Conservation (phyloP, 2,113 vertebrate species). For the Phainopepla nitens region DNA sequence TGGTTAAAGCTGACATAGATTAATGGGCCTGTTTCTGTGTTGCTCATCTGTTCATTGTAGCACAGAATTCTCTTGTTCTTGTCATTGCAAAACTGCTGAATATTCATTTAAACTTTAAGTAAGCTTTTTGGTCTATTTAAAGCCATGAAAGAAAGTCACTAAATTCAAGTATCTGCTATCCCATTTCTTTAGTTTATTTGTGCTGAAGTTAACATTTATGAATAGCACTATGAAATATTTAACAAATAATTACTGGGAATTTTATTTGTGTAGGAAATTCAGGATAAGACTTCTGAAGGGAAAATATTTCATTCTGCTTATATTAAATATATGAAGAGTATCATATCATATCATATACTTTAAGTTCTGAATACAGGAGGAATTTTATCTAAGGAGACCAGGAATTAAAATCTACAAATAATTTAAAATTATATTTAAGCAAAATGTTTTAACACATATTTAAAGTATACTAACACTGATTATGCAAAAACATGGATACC, state of each 20-base stretch:
- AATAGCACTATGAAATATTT: background rate
- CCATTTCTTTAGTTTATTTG: background rate
- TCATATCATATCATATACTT: background rate
- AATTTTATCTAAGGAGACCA: background rate
- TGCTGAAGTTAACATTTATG: background rate
- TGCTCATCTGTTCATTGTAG: background rate
- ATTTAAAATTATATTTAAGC: background rate
- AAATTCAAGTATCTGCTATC: background rate
- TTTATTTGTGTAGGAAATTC: background rate
- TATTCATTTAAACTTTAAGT: background rate
- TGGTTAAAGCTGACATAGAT: conserved; percentile 5
- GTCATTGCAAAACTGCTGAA: background rate
- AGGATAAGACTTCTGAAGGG: background rate
- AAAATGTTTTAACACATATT: background rate
- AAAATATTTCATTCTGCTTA: background rate
- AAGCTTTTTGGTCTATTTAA: background rate
- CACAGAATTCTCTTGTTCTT: background rate
- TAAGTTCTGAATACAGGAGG: background rate
- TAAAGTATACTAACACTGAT: background rate
- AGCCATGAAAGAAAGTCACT: background rate
- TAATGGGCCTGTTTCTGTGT: background rate
- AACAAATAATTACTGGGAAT: background rate
- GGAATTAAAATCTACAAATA: background rate
- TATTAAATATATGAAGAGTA: background rate
- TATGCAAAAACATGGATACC: background rate